phyloP scores from a whole-genome alignment of 2,113 vertebrate species.

The Hyaena hyaena region DNA sequence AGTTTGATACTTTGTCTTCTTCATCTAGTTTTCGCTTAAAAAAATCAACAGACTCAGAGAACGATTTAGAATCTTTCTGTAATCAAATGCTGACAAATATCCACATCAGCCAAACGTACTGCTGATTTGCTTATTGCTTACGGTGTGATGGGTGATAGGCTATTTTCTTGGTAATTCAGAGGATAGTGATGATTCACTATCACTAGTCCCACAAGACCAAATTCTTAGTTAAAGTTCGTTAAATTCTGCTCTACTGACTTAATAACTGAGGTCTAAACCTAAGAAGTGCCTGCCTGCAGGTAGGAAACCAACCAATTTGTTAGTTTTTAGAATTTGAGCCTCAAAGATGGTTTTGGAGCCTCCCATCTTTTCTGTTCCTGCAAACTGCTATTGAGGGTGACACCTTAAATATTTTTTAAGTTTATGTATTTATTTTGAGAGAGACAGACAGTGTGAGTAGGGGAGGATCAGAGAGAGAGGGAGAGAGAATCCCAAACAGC shows the following conservation, averaged over 20 bases:
- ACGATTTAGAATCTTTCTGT: constrained; percentile 22
- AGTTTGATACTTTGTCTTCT: background rate
- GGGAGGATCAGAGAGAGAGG: too few relatives aligned
- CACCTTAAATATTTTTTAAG: background rate
- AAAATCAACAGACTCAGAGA: background rate
- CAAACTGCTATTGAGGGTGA: background rate
- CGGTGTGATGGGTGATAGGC: background rate
- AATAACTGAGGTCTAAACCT: background rate
- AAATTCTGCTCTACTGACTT: background rate
- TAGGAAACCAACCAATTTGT: background rate
- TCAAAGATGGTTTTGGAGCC: background rate
- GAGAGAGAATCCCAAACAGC: too few relatives aligned
- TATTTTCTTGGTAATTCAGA: background rate
- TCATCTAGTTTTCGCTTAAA: constrained; percentile 41
- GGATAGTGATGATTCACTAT: background rate
- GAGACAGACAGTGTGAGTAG: too few relatives aligned
- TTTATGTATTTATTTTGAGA: too few relatives aligned
- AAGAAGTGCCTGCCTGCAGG: background rate
- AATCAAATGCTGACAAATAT: constrained; percentile 1
- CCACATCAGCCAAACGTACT: background rate
- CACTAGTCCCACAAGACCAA: background rate
- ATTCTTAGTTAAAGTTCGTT: background rate
- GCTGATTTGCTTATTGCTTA: constrained; percentile 18
- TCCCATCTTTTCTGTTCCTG: background rate
- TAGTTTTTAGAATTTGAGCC: constrained; percentile 1